Conservation (phyloP, 2,113 vertebrate genomes). For the Notiomystis cincta region DNA sequence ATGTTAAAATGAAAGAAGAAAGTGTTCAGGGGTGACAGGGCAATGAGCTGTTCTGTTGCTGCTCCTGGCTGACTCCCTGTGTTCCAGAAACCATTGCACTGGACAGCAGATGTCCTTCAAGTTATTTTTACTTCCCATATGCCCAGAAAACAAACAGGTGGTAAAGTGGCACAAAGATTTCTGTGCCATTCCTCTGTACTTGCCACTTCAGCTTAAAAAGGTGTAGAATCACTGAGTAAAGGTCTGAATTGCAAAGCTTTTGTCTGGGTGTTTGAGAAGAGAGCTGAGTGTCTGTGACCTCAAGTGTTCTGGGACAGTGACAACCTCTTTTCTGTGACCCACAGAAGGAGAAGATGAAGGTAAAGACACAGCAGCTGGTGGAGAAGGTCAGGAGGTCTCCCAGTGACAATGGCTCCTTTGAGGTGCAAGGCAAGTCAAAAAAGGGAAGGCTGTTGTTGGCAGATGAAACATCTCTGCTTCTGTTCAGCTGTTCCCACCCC, state of each 20-base stretch:
- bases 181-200: background rate
- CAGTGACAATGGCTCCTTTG: slow-evolving; percentile 78
- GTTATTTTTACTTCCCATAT: background rate
- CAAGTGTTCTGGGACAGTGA: background rate
- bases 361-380: slow-evolving; percentile 85
- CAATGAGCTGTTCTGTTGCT: background rate
- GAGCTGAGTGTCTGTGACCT: background rate
- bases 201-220: background rate
- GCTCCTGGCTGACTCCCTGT: background rate
- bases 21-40: background rate
- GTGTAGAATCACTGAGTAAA: background rate
- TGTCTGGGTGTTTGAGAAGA: background rate
- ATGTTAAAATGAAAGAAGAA: background rate
- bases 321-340: background rate
- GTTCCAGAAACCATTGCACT: background rate
- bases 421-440: slow-evolving; percentile 80
- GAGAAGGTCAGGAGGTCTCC: slow-evolving; percentile 82
- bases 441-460: background rate
- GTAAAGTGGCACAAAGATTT: background rate
- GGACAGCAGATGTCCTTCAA: background rate
- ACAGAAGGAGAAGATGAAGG: slow-evolving; percentile 85
- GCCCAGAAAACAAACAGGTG: background rate
- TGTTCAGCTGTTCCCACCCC: background rate
- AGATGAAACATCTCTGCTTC: background rate
- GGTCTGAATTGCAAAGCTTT: background rate